Evolutionary conservation across 2,797 vertebrate species (phyloP).

Genomic region (Sebastes vulpes): DNA sequence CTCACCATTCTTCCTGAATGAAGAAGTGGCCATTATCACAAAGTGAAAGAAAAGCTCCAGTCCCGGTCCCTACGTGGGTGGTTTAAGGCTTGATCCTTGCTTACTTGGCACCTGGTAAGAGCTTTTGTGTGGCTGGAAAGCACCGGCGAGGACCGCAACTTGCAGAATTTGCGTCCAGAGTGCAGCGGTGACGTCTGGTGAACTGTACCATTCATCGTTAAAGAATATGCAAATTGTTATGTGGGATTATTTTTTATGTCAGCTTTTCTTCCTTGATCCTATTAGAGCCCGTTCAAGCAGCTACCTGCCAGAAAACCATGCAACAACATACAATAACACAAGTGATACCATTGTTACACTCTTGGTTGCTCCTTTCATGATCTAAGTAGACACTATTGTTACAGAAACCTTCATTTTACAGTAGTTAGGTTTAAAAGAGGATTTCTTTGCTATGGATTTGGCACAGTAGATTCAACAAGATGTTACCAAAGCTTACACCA

Average conservation of each 20-base stretch:
- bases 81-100: slow-evolving; percentile 68
- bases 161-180: slow-evolving; percentile 66
- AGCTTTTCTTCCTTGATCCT: slow-evolving; percentile 79
- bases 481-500: not conserved
- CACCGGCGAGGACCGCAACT: slow-evolving; percentile 42
- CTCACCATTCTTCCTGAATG: slow-evolving; percentile 32
- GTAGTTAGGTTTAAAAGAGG: not conserved
- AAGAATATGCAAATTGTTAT: slow-evolving; percentile 82
- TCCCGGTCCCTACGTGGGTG: slow-evolving; percentile 46
- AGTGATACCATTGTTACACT: slow-evolving; percentile 72
- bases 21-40: slow-evolving; percentile 41
- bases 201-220: slow-evolving; percentile 79
- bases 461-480: not conserved
- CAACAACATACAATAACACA: slow-evolving; percentile 66
- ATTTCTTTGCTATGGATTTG: slow-evolving; percentile 9
- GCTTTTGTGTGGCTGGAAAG: slow-evolving; percentile 64
- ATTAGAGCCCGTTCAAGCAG: slow-evolving; percentile 66
- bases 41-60: slow-evolving; percentile 41
- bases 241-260: slow-evolving; percentile 81
- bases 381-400: slow-evolving; percentile 39
- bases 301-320: slow-evolving; percentile 69
- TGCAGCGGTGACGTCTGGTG: slow-evolving; percentile 76
- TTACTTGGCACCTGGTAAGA: slow-evolving; percentile 65
- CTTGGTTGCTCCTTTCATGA: slow-evolving; percentile 29
- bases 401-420: slow-evolving; percentile 1